Evolutionary conservation across 1,140 invertebrate genomes (phyloP).

Genomic region (Conopomorpha cramerella): DNA sequence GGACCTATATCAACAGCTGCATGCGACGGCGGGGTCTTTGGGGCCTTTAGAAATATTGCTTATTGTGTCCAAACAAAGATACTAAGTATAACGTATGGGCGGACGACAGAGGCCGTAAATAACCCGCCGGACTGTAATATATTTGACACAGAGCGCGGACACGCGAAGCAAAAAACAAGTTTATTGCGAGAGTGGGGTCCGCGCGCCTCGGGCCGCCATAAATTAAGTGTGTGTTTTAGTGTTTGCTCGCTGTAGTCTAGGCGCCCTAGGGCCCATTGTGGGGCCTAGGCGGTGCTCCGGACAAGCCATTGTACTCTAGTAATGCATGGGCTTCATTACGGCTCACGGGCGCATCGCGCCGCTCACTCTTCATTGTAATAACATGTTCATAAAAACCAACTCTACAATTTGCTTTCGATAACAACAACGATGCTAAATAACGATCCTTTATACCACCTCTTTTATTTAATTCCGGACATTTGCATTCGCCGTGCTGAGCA

Average conservation of each 20-base stretch:
- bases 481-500: too few species aligned
- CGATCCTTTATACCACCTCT: too few species aligned
- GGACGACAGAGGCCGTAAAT: constrained; percentile 55
- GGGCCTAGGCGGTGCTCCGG: neutral
- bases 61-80: constrained; percentile 62
- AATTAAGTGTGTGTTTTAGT: constrained; percentile 38
- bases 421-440: too few species aligned
- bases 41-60: constrained; percentile 58
- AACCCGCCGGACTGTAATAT: constrained; percentile 57
- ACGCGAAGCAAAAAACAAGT: constrained; percentile 59
- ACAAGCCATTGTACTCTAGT: too few species aligned
- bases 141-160: constrained; percentile 60
- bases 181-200: constrained; percentile 44
- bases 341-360: too few species aligned
- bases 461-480: too few species aligned
- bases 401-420: too few species aligned
- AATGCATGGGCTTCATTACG: too few species aligned
- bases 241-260: constrained; percentile 24
- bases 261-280: constrained; percentile 12
- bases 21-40: constrained; percentile 51
- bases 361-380: too few species aligned
- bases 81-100: constrained; percentile 61
- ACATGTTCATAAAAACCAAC: too few species aligned
- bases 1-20: constrained; percentile 60
- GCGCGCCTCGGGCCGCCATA: constrained; percentile 23